Base-by-base conservation (phyloP, 2,113 vertebrate species). In the Calonectris borealis region DNA sequence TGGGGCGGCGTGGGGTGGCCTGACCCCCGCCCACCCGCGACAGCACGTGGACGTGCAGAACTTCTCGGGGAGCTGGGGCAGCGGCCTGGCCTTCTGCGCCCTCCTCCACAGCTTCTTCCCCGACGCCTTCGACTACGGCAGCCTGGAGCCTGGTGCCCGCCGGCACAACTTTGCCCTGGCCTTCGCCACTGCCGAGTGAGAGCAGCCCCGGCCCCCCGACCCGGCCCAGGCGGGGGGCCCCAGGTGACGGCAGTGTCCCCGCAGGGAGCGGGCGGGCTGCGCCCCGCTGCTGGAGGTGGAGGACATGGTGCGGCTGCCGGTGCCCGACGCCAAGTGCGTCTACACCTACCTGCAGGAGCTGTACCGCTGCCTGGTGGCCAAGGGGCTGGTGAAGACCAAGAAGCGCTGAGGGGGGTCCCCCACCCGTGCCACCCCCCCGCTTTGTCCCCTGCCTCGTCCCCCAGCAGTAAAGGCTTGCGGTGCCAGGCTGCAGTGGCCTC, bases 341-440 rank as follows among this genome's bases (percentile, higher is more conserved):
- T 98, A 98, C 88, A 98, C 98, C 3, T 98, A 98, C 61, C 83
- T 98, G 90, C 98, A 98, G 94, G 98, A 98, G 97, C 94, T 98
- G 27, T 98, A 98, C 77, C 98, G 98, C 62, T 98, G 98, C 97
- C 96, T 98, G 9, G 98, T 98, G 88, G 96, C 97, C 96, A 98
- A 98, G 81, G 98, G 98, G 22, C 96, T 98, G 44, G 98, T 98
- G 46, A 98, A 98, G 89, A 98, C 98, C 80, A 98, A 98, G 95
- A 98, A 98, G 94, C 94, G 97, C 54, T 98, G 93, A 98, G 58
- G 26, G 36, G 19, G 2, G 1, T 7, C 12, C 27, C 34, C 54
- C 24, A 27, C 52, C 52, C 15, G 14, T 6, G 26, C 6, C 49
- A 6, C 54, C 54, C 18, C 11, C 44, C 44, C 44, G 16, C 44